Base-by-base conservation (phyloP, 2,113 vertebrate species). In the Atlantisia rogersi region DNA sequence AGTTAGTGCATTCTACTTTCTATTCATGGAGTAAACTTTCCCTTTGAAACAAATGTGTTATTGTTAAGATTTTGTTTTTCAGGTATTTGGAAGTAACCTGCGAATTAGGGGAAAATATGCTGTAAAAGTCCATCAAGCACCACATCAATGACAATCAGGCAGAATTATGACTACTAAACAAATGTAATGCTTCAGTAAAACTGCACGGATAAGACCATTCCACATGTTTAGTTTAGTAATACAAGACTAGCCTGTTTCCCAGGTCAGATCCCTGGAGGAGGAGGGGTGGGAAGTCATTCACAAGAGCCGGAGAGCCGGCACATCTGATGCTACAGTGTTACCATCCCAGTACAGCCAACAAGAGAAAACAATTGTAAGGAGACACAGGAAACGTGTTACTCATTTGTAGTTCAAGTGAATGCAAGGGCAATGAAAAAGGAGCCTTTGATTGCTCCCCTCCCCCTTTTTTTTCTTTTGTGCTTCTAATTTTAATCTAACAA, bases 91-190 rank as follows among this genome's bases (percentile, higher is more conserved):
- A 77, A 31, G 22, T n/a, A 86, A 77, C 6, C 14, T 40, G 44
- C 63, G 52, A 94, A 65, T 18, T 1, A 69, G 24, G 19, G 37
- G n/a, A 55, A 69, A 80, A 63, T 15, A 6, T 63, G 64, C 42
- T 67, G n/a, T 58, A 2, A 3, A 92, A 89, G 77, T 58, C 50
- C 46, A 53, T 28, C 35, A 56, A 53, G 20, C 8, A 22, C 24
- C 0, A 0, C 20, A n/a, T n/a, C 14, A 40, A 59, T 40, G 35
- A 42, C 31, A 31, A 42, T 31, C n/a, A 25, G 28, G 53, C 32
- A 60, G 48, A 24, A 48, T 26, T 58, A 59, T 5, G 5, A 40
- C n/a, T 29, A 25, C 31, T 15, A 58, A 71, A 86, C 12, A 59
- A 84, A 67, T 19, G 4, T 10, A 35, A 48, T 13, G 52, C 15